phyloP scores from a whole-genome alignment of 2,113 vertebrate genomes.

The Recurvirostra avosetta region DNA sequence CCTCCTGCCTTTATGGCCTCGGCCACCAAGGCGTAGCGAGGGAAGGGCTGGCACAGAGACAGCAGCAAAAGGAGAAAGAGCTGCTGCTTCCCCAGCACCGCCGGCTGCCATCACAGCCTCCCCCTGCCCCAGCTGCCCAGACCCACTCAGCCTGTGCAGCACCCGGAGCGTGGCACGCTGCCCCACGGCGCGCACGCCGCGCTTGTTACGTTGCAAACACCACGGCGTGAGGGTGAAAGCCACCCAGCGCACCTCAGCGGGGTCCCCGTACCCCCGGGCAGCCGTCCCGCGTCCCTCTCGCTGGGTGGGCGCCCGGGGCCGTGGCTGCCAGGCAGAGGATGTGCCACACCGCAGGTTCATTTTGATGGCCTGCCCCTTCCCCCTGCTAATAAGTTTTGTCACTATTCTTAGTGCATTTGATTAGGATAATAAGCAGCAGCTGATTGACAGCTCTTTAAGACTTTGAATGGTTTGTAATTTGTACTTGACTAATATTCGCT shows the following conservation, averaged over 20 bases:
- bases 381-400: conserved; percentile 1
- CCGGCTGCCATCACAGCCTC: not conserved
- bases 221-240: accelerated
- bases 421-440: conserved; percentile 51
- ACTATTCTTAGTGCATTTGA: conserved; percentile 64
- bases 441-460: conserved; percentile 58
- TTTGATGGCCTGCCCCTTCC: not conserved
- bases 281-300: not conserved
- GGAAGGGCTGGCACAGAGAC: not conserved
- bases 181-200: not conserved
- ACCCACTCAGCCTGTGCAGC: not conserved
- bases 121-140: not conserved
- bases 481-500: conserved; percentile 35
- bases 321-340: not conserved
- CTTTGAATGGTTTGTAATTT: conserved; percentile 56
- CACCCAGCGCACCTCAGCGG: accelerated
- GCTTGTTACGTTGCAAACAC: not conserved
- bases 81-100: not conserved
- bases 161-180: accelerated
- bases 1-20: not conserved
- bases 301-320: too few species aligned
- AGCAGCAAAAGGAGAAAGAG: not conserved
- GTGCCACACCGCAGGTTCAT: not conserved
- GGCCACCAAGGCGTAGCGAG: not conserved
- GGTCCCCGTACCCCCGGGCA: accelerated